Evolutionary conservation across 2,888 invertebrate genomes (phyloP), one percentile per base, ranked within the genome.

Genomic region (Tricholauxania praeusta): DNA sequence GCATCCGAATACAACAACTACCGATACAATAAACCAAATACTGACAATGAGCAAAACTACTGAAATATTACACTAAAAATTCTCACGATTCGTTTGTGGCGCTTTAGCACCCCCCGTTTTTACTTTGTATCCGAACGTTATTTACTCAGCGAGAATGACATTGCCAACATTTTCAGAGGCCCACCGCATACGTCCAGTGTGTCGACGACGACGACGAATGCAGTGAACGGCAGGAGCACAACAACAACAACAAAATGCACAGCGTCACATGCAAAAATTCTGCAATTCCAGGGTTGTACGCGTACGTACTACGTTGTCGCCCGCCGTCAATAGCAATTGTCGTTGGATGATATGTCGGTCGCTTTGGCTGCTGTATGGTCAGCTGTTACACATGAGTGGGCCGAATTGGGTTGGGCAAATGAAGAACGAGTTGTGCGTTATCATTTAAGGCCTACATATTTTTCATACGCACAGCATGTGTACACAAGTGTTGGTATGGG

Each of bases 281-380:
- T 19, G 53, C n/a, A 53, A 53, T 22, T 22, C 57, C 19, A 19
- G 19, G 28, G 57, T 28, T 17, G 14, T 14, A 55, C 17, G 19
- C 4, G 1, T 22, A 19, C 57, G 39, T 39, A 10, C 32, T 7
- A n/a, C 28, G 3, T 28, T 28, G 28, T 28, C 28, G 28, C 28
- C 3, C 28, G 28, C 28, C 28, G 28, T 28, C 28, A 4, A 28
- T 28, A 28, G 55, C 67, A 67, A 63, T 32, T 63, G 63, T 63
- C 63, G 63, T 63, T 63, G 39, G 39, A 39, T 39, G 63, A 63
- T 63, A 12, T 17, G 63, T 63, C 49, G 63, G 49, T 48, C 49
- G 63, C 14, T 63, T 49, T 47, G 47, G 22, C 63, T 17, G 57
- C 14, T 59, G 57, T 59, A 14, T n/a, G 60, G 32, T 62, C 60